Evolutionary conservation across 2,113 vertebrate species (phyloP).

Genomic region (Hiodon alosoides): DNA sequence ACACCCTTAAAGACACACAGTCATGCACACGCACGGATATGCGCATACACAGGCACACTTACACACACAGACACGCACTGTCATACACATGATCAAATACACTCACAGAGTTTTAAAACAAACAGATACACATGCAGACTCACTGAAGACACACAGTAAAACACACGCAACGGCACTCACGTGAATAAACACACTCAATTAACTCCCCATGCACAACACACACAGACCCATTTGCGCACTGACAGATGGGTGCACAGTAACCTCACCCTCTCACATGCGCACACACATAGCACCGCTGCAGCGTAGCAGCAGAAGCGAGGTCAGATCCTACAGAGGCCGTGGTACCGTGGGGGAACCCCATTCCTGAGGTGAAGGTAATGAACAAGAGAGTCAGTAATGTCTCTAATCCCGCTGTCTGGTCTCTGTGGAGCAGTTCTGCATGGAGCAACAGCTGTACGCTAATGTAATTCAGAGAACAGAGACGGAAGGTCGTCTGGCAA

Average conservation of each 20-base stretch:
- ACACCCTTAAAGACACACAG: not conserved
- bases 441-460: slow-evolving; percentile 57
- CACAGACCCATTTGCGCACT: no score
- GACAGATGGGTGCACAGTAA: not conserved
- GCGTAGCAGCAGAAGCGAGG: not conserved
- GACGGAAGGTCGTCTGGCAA: slow-evolving; percentile 53
- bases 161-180: not conserved
- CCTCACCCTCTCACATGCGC: no score
- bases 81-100: no score
- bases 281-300: not conserved
- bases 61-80: not conserved
- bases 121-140: no score
- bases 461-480: slow-evolving; percentile 41
- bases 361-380: slow-evolving; percentile 44
- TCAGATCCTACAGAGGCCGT: not conserved
- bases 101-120: no score
- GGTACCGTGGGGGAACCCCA: slow-evolving; percentile 32
- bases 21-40: slow-evolving; percentile 12
- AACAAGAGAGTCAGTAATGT: slow-evolving; percentile 42
- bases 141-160: no score
- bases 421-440: slow-evolving; percentile 53
- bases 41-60: not conserved
- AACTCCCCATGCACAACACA: no score
- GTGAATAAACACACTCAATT: no score
- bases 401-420: slow-evolving; percentile 48